Conservation (phyloP, 2,888 invertebrate species). For the Meteorus cinctellus region DNA sequence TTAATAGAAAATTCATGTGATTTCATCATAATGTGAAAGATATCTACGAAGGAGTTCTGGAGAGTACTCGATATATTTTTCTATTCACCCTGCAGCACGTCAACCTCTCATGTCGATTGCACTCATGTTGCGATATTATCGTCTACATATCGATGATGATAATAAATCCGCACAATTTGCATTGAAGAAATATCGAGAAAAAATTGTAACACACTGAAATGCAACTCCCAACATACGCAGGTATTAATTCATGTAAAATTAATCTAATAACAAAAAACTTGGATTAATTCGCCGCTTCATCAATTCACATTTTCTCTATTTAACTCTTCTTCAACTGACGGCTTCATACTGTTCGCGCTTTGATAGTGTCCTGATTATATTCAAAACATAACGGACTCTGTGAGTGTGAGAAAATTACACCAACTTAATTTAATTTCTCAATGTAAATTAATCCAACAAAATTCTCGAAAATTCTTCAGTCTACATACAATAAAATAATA, state of each 20-base stretch:
- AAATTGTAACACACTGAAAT: background rate
- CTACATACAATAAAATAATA: background rate
- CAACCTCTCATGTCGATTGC: constrained; percentile 54
- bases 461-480: too few species aligned
- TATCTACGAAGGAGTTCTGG: constrained; percentile 35
- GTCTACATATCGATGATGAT: constrained; percentile 28
- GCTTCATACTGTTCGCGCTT: too few species aligned
- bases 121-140: constrained; percentile 58
- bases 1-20: constrained; percentile 9
- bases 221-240: background rate
- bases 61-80: constrained; percentile 38
- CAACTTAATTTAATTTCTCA: too few species aligned
- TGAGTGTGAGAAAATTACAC: too few species aligned
- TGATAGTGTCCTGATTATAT: too few species aligned
- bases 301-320: too few species aligned
- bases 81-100: constrained; percentile 45
- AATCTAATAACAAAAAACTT: too few species aligned
- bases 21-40: background rate
- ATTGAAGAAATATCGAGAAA: background rate
- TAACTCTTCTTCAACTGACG: too few species aligned
- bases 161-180: constrained; percentile 21
- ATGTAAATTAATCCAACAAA: too few species aligned
- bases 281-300: too few species aligned
- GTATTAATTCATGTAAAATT: too few species aligned
- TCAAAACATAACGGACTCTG: too few species aligned